Base-by-base conservation (phyloP, 2,888 invertebrate species). In the Caenorhabditis sp. region DNA sequence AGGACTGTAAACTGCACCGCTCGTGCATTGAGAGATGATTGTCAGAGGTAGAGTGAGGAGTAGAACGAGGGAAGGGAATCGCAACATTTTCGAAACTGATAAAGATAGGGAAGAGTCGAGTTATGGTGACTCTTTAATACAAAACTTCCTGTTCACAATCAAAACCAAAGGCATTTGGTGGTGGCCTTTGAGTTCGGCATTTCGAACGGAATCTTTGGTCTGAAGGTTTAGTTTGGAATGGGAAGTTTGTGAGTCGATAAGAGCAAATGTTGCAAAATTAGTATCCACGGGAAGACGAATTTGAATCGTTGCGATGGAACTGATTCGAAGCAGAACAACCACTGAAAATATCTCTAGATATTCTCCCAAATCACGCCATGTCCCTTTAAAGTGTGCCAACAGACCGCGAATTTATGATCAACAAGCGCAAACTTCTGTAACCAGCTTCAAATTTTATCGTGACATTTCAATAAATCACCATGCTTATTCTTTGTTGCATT, bases 121-220 rank as follows among this genome's bases (percentile, higher is more conserved):
- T 58, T 35, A 58, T 4, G 19, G 19, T n/a, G 31, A 47, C 35
- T 31, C 28, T 58, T 58, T 58, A 35, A 58, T 58, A 58, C n/a
- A 10, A 26, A 56, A 28, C 14, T 31, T 35, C 35, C 58, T 58
- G 58, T 58, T 58, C 35, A 58, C 58, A 47, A 19, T 47, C 19
- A 10, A n/a, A n/a, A 5, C 19, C 19, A 14, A 35, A 44, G 4
- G n/a, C n/a, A n/a, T 2, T 47, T 47, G 10, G 4, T 47, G 4
- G 47, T 19, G 10, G n/a, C 47, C n/a, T 47, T 47, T 47, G 47
- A 47, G n/a, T 47, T 47, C 10, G 47, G n/a, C 47, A 47, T 47
- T 47, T 47, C n/a, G 47, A 47, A 47, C 47, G 47, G n/a, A 47
- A 47, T 47, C n/a, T 47, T 47, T 47, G 47, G n/a, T 47, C 47